phyloP scores from a whole-genome alignment of 2,888 invertebrate species.

The Pollenia labialis region DNA sequence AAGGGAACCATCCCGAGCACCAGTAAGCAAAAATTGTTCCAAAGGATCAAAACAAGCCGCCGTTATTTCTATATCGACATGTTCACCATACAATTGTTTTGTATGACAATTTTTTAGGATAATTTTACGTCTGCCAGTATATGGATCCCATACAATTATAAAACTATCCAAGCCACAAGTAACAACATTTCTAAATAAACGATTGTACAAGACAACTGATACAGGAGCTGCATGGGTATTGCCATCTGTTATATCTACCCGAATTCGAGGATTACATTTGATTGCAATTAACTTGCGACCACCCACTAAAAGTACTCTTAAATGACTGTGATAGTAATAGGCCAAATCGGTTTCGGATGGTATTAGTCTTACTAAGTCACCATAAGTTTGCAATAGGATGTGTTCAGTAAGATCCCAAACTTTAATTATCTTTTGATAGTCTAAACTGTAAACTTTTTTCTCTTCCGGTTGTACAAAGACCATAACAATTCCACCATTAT shows the following conservation, averaged over 20 bases:
- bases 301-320: slow-evolving; percentile 88
- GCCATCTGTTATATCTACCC: slow-evolving; percentile 89
- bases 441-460: slow-evolving; percentile 88
- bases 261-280: slow-evolving; percentile 87
- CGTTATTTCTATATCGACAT: slow-evolving; percentile 82
- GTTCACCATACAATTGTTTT: slow-evolving; percentile 87
- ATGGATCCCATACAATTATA: slow-evolving; percentile 93
- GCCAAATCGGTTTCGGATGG: slow-evolving; percentile 87
- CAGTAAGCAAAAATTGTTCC: slow-evolving; percentile 89
- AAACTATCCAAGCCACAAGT: slow-evolving; percentile 92
- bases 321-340: slow-evolving; percentile 87
- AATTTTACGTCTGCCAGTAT: slow-evolving; percentile 88
- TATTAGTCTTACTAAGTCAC: slow-evolving; percentile 87
- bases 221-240: slow-evolving; percentile 89
- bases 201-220: slow-evolving; percentile 90
- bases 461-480: slow-evolving; percentile 88
- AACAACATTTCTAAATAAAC: slow-evolving; percentile 89
- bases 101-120: slow-evolving; percentile 90
- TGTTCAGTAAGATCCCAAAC: slow-evolving; percentile 91
- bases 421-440: slow-evolving; percentile 89
- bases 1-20: slow-evolving; percentile 90
- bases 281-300: slow-evolving; percentile 88
- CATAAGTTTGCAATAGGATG: slow-evolving; percentile 88
- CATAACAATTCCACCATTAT: slow-evolving; percentile 88
- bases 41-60: slow-evolving; percentile 87